Base-by-base conservation (phyloP, 2,797 vertebrate genomes). In the Basileuterus tristriatus region DNA sequence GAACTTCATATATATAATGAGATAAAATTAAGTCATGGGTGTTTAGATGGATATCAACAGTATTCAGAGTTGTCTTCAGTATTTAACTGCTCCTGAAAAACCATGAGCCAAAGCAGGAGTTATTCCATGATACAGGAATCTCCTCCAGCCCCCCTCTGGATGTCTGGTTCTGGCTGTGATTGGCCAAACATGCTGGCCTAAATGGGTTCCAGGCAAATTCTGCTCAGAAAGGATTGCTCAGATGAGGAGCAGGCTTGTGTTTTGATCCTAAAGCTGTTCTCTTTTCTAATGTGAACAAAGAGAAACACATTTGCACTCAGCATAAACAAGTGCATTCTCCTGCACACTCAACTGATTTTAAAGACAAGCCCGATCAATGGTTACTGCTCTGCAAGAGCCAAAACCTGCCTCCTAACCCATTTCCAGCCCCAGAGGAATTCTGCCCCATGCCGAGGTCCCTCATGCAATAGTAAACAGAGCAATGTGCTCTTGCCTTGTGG, bases 381-480 rank as follows among this genome's bases (percentile, higher is more conserved):
- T 37, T 39, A 8, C 13, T 34, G 46, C 50, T 79, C 58, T 77
- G 64, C 37, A 58, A 65, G 55, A 85, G 30, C 23, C 43, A 65
- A 80, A 77, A 62, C 13, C 50, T 14, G 43, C 50, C 32, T 80
- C 24, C 29, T 36, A 64, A 55, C 14, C 24, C 19, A 50, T 37
- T 70, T 58, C 46, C 44, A 84, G 27, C 39, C 65, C 16, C 9
- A 64, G 76, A 77, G 39, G 19, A 78, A 30, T 47, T 32, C 22
- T 70, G 46, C 4, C 34, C 17, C 26, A 9, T 17, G 43, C 63
- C 49, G 55, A 85, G 46, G 41, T 75, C 21, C 24, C 44, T 65
- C 0, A 2, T 76, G n/a, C 44, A 68, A 24, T 3, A 60, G 11
- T 14, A 24, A 67, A 37, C 0, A 2, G 23, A 2, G 6, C 7